Evolutionary conservation across 64 coral and sea anemone genomes (phyloP).

Genomic region (Porites lutea): DNA sequence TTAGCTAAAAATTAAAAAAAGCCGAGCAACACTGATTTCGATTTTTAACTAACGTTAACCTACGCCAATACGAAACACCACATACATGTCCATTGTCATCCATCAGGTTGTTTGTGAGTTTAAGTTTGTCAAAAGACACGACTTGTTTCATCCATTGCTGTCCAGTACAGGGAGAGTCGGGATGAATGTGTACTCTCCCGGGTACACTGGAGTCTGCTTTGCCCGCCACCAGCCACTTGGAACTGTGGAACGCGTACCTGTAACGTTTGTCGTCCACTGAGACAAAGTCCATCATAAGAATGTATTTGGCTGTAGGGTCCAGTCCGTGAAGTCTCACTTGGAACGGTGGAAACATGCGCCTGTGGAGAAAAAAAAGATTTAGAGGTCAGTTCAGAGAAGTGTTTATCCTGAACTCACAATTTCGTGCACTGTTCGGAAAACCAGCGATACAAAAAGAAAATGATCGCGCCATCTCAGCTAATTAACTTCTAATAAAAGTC

Average conservation of each 20-base stretch:
- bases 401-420: no score
- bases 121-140: conserved; percentile 85
- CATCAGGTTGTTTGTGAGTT: conserved; percentile 97
- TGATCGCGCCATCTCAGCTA: no score
- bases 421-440: no score
- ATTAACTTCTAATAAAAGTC: no score
- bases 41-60: no score
- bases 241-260: conserved; percentile 96
- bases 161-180: conserved; percentile 95
- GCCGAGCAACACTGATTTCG: no score
- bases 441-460: no score
- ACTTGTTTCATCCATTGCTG: conserved; percentile 96
- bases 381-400: background rate
- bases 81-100: conserved; percentile 83
- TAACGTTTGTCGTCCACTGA: conserved; percentile 98
- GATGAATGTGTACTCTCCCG: conserved; percentile 92
- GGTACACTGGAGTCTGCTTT: conserved; percentile 96
- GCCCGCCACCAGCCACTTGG: conserved; percentile 96
- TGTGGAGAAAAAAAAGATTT: conserved; percentile 18
- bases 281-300: conserved; percentile 97
- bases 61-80: background rate
- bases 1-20: no score
- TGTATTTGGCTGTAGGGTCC: conserved; percentile 89
- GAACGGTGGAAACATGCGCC: conserved; percentile 96
- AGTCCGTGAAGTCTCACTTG: conserved; percentile 84